These are phyloP conservation scores for Drosophila paulistorum DNA, from an alignment of 1,140 invertebrate genomes.

Conservation along the genomic window DNA sequence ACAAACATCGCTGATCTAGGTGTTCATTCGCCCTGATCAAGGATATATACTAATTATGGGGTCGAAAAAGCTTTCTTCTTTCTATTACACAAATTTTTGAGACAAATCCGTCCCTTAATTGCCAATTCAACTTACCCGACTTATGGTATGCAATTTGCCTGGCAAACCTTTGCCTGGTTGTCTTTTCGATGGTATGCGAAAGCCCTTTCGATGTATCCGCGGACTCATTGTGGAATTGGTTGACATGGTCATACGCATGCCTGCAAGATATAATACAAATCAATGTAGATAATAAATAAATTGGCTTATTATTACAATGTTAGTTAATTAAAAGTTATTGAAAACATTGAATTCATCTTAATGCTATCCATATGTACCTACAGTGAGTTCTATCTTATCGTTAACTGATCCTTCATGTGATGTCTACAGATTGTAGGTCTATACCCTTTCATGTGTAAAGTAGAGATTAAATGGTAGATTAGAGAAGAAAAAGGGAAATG, in stretches of 20 bases:
- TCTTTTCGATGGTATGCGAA: conserved; percentile 84
- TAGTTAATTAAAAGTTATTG: no score
- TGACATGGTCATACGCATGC: conserved; percentile 88
- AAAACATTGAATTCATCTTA: no score
- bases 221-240: conserved; percentile 86
- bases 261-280: conserved; percentile 78
- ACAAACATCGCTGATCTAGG: no score
- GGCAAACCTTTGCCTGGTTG: conserved; percentile 85
- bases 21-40: no score
- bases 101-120: background rate
- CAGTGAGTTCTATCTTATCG: no score
- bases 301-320: no score
- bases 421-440: no score
- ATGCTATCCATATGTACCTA: no score
- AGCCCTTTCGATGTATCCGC: conserved; percentile 86
- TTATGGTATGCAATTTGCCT: conserved; percentile 83
- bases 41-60: no score
- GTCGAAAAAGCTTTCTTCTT: no score
- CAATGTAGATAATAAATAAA: conserved; percentile 37
- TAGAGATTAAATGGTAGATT: background rate
- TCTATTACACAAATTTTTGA: no score
- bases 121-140: conserved; percentile 64
- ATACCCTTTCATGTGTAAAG: background rate
- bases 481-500: background rate
- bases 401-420: no score